Conservation (phyloP, 2,888 invertebrate species). For the Drosophila dives region DNA sequence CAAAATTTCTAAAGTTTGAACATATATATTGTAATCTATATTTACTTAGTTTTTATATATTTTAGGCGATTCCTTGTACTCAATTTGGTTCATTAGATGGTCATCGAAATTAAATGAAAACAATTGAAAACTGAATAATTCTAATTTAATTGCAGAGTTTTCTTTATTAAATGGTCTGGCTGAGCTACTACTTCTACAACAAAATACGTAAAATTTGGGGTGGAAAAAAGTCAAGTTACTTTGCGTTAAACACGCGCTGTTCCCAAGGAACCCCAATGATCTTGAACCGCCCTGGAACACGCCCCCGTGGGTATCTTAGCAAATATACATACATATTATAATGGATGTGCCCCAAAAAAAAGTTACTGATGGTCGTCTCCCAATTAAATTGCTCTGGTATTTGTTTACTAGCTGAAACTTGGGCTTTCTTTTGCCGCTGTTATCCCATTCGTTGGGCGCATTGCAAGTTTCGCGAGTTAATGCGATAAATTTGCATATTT, state of each 20-base stretch:
- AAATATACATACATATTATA: conserved; percentile 2
- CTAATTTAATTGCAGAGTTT: background rate
- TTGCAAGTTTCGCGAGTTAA: conserved; percentile 78
- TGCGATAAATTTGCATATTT: conserved; percentile 83
- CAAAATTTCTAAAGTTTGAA: background rate
- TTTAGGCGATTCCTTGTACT: background rate
- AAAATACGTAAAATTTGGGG: conserved; percentile 21
- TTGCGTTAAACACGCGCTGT: conserved; percentile 4
- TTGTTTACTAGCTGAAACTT: conserved; percentile 60
- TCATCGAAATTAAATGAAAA: background rate
- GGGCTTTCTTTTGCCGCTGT: conserved; percentile 46
- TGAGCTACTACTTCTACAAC: background rate
- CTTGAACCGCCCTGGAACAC: conserved; percentile 17
- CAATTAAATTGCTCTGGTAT: conserved; percentile 72
- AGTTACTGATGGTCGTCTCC: conserved; percentile 56
- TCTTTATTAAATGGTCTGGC: background rate
- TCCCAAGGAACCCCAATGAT: conserved; percentile 17
- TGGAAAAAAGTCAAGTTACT: conserved; percentile 30
- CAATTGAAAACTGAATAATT: background rate
- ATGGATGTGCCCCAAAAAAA: conserved; percentile 9
- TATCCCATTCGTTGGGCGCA: conserved; percentile 48
- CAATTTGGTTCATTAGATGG: background rate
- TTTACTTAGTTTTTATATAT: background rate
- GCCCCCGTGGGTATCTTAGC: conserved; percentile 16
- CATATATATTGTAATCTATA: background rate